Base-by-base conservation (phyloP, 2,113 vertebrate species). In the Tetraodon nigroviridis region DNA sequence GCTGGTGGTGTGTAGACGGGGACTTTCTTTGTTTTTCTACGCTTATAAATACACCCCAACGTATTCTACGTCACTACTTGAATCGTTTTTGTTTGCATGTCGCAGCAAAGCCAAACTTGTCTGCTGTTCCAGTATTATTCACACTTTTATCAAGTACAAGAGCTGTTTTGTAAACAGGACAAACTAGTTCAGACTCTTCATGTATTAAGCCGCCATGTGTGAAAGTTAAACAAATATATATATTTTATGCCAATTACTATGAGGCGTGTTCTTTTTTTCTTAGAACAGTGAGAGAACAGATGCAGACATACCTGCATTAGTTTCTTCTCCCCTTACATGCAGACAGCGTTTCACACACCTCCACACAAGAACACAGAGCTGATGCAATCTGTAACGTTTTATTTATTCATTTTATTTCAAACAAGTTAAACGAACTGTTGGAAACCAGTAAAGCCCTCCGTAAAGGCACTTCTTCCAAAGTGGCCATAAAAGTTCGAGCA, bases 381-480 rank as follows among this genome's bases (percentile, higher is more conserved):
- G 32, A 37, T 11, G 8, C 4, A 10, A 37, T 37, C 32, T 37
- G 32, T 37, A 37, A 37, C 32, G 12, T 37, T 37, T 37, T 8
- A 37, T 37, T 55, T 6, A 32, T 32, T 55, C 76, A 78, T 80
- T 86, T 89, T 86, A 89, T 88, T 89, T 37, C 69, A 87, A 87
- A 86, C 67, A 73, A 87, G 51, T 71, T 61, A 84, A 87, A 79
- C 78, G 81, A 82, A 84, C 59, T 58, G 0, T 54, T 73, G 67
- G 65, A 55, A 84, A 86, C 76, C 44, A 69, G 80, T 69, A 79
- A 73, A 84, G 63, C 74, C 77, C 63, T 81, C 75, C 59, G 55
- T 69, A 82, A 88, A 90, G 85, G 85, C 89, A 90, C 86, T 88
- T 89, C 74, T 84, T 82, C 77, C 70, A 89, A 88, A 86, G 86